A percentile compares a stretch with the other conserved stretches of the same genome.
Evolutionary conservation across 2,888 invertebrate species (phyloP).

Genomic region (Onchidella celtica): DNA sequence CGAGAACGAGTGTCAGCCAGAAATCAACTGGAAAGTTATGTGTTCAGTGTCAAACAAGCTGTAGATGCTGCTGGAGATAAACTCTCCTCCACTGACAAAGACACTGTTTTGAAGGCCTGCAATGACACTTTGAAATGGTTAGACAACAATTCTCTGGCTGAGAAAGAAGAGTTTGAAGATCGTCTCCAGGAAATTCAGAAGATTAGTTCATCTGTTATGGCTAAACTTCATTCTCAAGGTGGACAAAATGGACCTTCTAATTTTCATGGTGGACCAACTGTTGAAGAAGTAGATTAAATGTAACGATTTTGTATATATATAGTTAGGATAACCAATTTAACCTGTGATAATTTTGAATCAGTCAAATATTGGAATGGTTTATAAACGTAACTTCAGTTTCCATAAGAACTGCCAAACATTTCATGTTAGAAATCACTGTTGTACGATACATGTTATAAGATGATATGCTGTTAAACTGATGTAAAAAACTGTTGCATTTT

Average conservation of each 20-base stretch:
- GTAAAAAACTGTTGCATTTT: no score
- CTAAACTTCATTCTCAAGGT: constrained; percentile 78
- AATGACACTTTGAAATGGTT: constrained; percentile 89
- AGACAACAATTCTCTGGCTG: constrained; percentile 89
- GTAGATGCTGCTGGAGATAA: constrained; percentile 83
- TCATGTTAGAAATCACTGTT: no score
- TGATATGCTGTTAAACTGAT: no score
- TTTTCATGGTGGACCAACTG: constrained; percentile 81
- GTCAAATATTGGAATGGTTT: no score
- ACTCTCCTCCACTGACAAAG: constrained; percentile 86
- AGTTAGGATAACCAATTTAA: no score
- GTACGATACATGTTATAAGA: no score
- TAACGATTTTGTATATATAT: no score
- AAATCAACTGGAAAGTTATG: constrained; percentile 71
- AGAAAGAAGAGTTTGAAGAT: constrained; percentile 87
- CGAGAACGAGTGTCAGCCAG: constrained; percentile 67
- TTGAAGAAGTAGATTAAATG: constrained; percentile 84
- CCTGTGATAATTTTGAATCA: no score
- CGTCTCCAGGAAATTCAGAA: constrained; percentile 88
- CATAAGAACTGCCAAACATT: no score
- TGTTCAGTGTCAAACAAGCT: constrained; percentile 81
- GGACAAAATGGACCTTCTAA: background rate
- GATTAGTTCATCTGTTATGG: constrained; percentile 89
- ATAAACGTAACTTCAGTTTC: no score
- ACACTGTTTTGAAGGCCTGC: constrained; percentile 82